These are phyloP conservation scores for Myanophis thanlyinensis DNA, from an alignment of 2,113 vertebrate species.

Conservation along the genomic window DNA sequence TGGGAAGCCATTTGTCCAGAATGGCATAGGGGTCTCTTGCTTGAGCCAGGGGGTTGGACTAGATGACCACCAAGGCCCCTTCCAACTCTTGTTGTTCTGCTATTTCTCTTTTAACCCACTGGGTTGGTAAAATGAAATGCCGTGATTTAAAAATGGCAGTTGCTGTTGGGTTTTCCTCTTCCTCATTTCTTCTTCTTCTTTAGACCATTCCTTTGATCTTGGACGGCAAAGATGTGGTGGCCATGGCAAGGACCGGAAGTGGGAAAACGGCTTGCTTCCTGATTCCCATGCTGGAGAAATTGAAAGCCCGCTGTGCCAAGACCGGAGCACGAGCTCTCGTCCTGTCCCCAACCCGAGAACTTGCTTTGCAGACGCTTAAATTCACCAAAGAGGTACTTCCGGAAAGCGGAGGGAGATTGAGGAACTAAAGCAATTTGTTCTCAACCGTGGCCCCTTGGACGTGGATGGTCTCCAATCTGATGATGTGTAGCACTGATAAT, in stretches of 20 bases:
- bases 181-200: rapidly evolving
- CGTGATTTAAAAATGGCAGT: background rate
- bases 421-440: background rate
- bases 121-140: background rate
- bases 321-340: slow-evolving; percentile 86
- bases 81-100: too few relatives aligned
- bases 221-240: slow-evolving; percentile 90
- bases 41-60: too few relatives aligned
- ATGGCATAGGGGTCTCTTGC: too few relatives aligned
- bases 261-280: slow-evolving; percentile 97
- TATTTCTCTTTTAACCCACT: background rate
- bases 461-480: background rate
- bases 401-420: rapidly evolving
- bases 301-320: slow-evolving; percentile 85
- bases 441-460: background rate
- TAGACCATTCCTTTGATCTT: slow-evolving; percentile 90
- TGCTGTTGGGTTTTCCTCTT: background rate
- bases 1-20: too few relatives aligned
- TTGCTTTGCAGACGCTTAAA: slow-evolving; percentile 96
- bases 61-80: too few relatives aligned
- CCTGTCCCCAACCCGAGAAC: slow-evolving; percentile 90
- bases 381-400: slow-evolving; percentile 90
- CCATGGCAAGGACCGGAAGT: slow-evolving; percentile 94
- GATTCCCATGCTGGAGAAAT: slow-evolving; percentile 92
- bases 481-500: background rate